Evolutionary conservation across 2,113 vertebrate species (phyloP), one percentile per base, ranked within the genome.

Genomic region (Clarias magur): DNA sequence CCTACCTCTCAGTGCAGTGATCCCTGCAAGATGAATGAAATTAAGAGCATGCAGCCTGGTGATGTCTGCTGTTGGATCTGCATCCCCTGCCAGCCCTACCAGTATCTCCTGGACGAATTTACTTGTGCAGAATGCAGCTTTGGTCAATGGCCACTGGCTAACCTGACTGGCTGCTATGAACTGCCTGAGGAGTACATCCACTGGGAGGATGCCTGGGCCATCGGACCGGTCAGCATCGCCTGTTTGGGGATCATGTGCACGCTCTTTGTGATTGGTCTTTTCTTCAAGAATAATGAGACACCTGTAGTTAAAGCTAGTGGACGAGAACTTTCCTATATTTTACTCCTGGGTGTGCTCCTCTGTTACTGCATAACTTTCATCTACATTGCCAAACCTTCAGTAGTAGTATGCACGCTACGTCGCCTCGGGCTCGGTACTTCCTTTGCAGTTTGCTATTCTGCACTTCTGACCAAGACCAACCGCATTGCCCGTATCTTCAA

Each of bases 11-110:
- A 99, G 93, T 99, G 98, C 92, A 99, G 98, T 0, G 98, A 99
- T 90, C 98, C 98, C 83, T 99, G 98, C 94, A 96, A 94, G 91
- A 97, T 96, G 94, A 98, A 99, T 0, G 98, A 99, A 91, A 95
- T 99, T 83, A 99, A 99, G 93, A 99, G 98, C 82, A 97, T 98
- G 96, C 98, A 99, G 92, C 98, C 98, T 0, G 98, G 98, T 1
- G 98, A 99, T 56, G 97, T 98, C n/a, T 99, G 98, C 93, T 99
- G 98, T 92, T 99, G 98, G 98, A 96, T 99, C 92, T 99, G 98
- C 90, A 99, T 98, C 79, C 96, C 97, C 13, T 99, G 98, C 92
- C 98, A 99, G 92, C 94, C 97, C 34, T 98, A 97, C 0, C 97
- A 99, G 92, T 99, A 97, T 91, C 94, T 99, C 85, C 92, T 95